Evolutionary conservation across 1,140 invertebrate species (phyloP).

Genomic region (Dinothrombium tinctorium): DNA sequence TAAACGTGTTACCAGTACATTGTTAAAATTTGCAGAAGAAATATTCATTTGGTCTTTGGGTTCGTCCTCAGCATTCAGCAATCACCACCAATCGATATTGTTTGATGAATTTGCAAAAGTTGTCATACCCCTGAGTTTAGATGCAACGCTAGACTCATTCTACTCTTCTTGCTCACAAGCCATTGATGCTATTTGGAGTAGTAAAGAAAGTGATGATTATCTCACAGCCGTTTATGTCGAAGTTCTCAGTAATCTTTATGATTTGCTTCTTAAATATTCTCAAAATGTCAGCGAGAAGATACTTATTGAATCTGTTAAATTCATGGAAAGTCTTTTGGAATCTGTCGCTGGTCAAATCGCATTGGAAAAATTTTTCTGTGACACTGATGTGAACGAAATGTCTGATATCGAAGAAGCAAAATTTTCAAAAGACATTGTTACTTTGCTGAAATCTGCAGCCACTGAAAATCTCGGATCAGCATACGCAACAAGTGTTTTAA

Average conservation of each 20-base stretch:
- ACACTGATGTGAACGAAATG: no score
- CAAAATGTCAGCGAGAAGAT: conserved; percentile 37
- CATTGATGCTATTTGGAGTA: conserved; percentile 33
- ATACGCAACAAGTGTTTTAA: conserved; percentile 48
- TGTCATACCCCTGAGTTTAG: conserved; percentile 3
- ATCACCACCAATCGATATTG: conserved; percentile 1
- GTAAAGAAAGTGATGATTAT: conserved; percentile 33
- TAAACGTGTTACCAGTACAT: conserved; percentile 4
- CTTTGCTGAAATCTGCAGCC: conserved; percentile 36
- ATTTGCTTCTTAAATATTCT: conserved; percentile 25
- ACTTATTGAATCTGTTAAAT: conserved; percentile 41
- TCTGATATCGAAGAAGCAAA: neutral
- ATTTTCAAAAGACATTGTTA: conserved; percentile 21
- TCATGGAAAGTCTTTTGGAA: conserved; percentile 60
- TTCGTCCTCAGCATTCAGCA: neutral
- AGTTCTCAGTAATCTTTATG: conserved; percentile 39
- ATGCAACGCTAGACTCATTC: conserved; percentile 3
- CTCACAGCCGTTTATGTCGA: conserved; percentile 35
- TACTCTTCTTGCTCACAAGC: conserved; percentile 2
- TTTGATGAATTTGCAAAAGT: conserved; percentile 6
- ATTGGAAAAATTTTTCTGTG: conserved; percentile 46
- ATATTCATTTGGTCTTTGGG: neutral
- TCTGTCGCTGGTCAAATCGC: conserved; percentile 49
- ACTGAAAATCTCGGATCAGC: conserved; percentile 35
- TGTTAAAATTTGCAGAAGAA: conserved; percentile 8